Base-by-base conservation (phyloP, 1,140 invertebrate genomes). In the Anagrus nilaparvatae region DNA sequence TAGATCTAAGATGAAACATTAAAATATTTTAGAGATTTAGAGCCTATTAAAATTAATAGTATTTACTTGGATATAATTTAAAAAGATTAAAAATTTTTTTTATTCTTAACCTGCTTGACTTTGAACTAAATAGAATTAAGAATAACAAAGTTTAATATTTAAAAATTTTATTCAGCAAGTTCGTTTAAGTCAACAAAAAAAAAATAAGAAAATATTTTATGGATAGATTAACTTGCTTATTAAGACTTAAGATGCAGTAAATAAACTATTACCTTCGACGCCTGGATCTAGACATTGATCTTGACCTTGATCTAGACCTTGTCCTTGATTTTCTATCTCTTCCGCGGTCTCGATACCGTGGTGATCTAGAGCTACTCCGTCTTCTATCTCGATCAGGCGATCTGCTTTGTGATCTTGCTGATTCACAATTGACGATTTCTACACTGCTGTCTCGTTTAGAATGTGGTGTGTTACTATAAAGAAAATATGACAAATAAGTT, bases 251-350 rank as follows among this genome's bases (percentile, higher is more conserved):
- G n/a, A n/a, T n/a, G n/a, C n/a, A n/a, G n/a, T n/a, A n/a, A 35
- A 35, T 35, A 35, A 20, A 29, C 23, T 27, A 19, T 43, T 54
- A 67, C 60, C 65, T 63, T 53, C 58, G 54, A 43, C 65, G 58
- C 32, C 63, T 59, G 0, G 63, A 65, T 50, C 65, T 56, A 14
- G 63, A 63, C 35, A 61, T 53, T 10, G 62, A 66, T 38, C 63
- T 59, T 0, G 64, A 67, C 48, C 66, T 56, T 9, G 63, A 62
- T 42, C 63, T 54, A 4, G 65, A 66, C 30, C 65, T 50, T 28
- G 64, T 65, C 55, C 85, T 83, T 51, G 73, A 69, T 35, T 77
- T 73, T 28, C 74, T 68, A n/a, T 78, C 75, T 33, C 70, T 55
- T 48, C 71, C 71, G 47, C 75, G 63, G 12, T 73, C 72, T 36